phyloP scores from a whole-genome alignment of 2,797 vertebrate genomes.

The Monodelphis domestica region DNA sequence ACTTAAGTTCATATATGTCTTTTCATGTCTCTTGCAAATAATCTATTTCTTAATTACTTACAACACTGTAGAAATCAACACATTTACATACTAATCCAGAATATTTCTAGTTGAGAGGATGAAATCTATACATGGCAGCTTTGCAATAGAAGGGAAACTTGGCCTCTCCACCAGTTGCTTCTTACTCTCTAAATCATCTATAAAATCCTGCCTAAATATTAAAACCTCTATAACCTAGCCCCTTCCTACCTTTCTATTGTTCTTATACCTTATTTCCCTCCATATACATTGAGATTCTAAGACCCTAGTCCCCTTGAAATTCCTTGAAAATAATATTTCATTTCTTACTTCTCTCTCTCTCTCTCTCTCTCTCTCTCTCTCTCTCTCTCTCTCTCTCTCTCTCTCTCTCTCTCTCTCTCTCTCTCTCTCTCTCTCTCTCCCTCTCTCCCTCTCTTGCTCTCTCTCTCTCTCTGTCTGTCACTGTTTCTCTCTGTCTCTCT shows the following conservation, averaged over 20 bases:
- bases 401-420: too few relatives aligned
- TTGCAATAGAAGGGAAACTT: neutral
- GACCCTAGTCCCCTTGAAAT: neutral
- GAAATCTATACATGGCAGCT: too few relatives aligned
- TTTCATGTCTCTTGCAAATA: neutral
- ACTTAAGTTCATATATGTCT: neutral
- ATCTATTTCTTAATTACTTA: neutral
- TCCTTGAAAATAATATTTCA: neutral
- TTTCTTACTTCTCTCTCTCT: neutral
- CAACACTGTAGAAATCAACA: neutral
- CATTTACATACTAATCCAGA: neutral
- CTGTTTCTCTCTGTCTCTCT: too few relatives aligned
- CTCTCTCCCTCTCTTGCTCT: too few relatives aligned
- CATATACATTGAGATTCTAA: neutral
- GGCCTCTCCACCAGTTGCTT: neutral
- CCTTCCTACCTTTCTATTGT: neutral
- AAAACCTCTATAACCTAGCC: neutral
- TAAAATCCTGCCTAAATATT: neutral
- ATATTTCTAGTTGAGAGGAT: too few relatives aligned
- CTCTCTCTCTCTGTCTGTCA: neutral
- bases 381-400: too few relatives aligned
- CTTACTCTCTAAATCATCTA: neutral
- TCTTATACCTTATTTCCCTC: neutral
- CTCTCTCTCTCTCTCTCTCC: too few relatives aligned
- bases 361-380: neutral